phyloP scores from a whole-genome alignment of 2,113 vertebrate genomes.

The Xenopus borealis region DNA sequence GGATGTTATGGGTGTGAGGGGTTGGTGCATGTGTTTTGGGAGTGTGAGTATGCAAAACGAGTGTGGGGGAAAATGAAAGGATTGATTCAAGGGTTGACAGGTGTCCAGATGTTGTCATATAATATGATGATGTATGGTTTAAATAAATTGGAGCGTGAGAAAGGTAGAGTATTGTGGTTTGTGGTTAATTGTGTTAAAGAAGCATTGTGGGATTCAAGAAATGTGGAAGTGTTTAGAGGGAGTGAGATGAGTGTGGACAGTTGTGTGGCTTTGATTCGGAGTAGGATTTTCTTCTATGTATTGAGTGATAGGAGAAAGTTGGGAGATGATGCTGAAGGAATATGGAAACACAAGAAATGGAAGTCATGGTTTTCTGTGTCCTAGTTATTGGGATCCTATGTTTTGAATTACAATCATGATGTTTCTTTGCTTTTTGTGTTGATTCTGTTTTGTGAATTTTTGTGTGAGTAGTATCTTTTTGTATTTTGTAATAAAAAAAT shows the following conservation, averaged over 20 bases:
- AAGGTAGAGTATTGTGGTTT: neutral
- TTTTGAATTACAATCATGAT: too few relatives aligned
- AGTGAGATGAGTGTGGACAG: neutral
- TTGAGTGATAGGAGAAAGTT: neutral
- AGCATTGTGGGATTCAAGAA: neutral
- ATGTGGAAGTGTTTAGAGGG: neutral
- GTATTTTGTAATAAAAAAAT: too few relatives aligned
- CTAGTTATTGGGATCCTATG: too few relatives aligned
- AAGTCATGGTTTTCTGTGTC: neutral
- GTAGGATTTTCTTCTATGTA: neutral
- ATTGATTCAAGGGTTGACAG: neutral
- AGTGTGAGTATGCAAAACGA: neutral
- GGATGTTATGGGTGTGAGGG: too few relatives aligned
- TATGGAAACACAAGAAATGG: neutral
- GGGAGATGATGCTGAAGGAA: neutral
- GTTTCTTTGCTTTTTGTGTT: too few relatives aligned
- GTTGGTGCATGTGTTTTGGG: neutral
- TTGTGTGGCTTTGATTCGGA: neutral
- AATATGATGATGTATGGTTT: neutral
- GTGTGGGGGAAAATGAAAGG: neutral
- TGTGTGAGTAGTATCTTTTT: too few relatives aligned
- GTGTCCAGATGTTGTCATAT: neutral
- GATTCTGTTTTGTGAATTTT: too few relatives aligned
- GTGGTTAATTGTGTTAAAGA: neutral
- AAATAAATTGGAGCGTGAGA: neutral